phyloP scores from a whole-genome alignment of 2,888 invertebrate species.

The Drosophila koepferae region DNA sequence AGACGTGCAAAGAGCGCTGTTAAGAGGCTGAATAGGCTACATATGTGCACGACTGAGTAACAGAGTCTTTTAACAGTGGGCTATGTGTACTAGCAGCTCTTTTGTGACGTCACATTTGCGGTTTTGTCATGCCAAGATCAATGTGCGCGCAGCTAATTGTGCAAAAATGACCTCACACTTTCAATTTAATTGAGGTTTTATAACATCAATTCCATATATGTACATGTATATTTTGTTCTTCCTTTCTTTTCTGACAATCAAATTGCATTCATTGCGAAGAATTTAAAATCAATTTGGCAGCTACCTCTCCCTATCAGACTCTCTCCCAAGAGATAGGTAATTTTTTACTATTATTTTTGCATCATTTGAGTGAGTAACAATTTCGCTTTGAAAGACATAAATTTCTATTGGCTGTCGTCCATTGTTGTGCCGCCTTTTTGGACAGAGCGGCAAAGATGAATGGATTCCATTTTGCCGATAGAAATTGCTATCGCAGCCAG shows the following conservation, averaged over 20 bases:
- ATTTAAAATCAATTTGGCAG: slow-evolving; percentile 33
- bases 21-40: too few relatives aligned
- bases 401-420: slow-evolving; percentile 36
- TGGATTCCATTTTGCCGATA: slow-evolving; percentile 54
- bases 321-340: background rate
- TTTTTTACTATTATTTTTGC: slow-evolving; percentile 44
- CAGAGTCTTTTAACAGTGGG: too few relatives aligned
- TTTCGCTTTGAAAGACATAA: slow-evolving; percentile 34
- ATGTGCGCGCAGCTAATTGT: too few relatives aligned
- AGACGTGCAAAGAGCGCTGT: too few relatives aligned
- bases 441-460: slow-evolving; percentile 47
- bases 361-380: slow-evolving; percentile 46
- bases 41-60: too few relatives aligned
- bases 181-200: too few relatives aligned
- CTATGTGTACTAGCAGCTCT: too few relatives aligned
- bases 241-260: background rate
- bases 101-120: too few relatives aligned
- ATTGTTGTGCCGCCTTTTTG: slow-evolving; percentile 27
- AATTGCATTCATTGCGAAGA: background rate
- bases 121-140: too few relatives aligned
- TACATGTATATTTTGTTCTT: background rate
- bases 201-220: too few relatives aligned
- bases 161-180: too few relatives aligned
- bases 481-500: slow-evolving; percentile 44
- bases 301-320: background rate